Conservation (phyloP, 2,113 vertebrate genomes). For the Leuciscus idus region DNA sequence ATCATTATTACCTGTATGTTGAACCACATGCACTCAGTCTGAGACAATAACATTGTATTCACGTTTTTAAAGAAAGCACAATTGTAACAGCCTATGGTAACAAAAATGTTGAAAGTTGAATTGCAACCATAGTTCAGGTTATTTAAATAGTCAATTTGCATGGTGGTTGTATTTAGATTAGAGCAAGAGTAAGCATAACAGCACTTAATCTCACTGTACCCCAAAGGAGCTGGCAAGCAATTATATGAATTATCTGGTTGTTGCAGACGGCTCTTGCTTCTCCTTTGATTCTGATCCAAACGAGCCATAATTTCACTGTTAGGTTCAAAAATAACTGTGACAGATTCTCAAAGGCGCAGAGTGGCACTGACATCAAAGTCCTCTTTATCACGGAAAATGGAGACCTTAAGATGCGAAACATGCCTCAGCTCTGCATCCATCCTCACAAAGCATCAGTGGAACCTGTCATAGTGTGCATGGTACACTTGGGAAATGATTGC, state of each 20-base stretch:
- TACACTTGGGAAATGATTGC: background rate
- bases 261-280: conserved; percentile 64
- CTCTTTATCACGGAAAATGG: conserved; percentile 31
- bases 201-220: conserved; percentile 55
- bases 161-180: background rate
- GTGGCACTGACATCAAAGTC: conserved; percentile 46
- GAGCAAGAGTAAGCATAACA: conserved; percentile 32
- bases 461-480: background rate
- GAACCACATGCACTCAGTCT: background rate
- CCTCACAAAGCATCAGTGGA: conserved; percentile 12
- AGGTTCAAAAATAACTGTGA: conserved; percentile 71
- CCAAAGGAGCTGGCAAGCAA: conserved; percentile 60
- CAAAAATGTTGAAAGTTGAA: background rate
- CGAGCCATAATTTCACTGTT: conserved; percentile 72
- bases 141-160: background rate
- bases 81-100: background rate
- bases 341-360: conserved; percentile 62
- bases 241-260: conserved; percentile 64
- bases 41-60: background rate
- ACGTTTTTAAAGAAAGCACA: background rate
- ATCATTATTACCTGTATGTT: background rate
- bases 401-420: conserved; percentile 39
- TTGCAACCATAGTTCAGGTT: background rate
- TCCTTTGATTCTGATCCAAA: conserved; percentile 64
- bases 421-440: conserved; percentile 26